Evolutionary conservation across 2,113 vertebrate species (phyloP).

Genomic region (Felis catus): F.catus_Fca126_mat1.0 CM031412.1:122680001-122680500

Average conservation of each 20-base stretch:
- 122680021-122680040: neutral
- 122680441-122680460: neutral
- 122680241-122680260: neutral
- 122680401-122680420: neutral
- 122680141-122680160: neutral
- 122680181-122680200: neutral
- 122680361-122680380: neutral
- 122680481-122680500: conserved; percentile 27
- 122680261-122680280: neutral
- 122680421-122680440: conserved; percentile 15
- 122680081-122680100: neutral
- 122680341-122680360: neutral
- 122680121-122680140: neutral
- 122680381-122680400: conserved; percentile 29
- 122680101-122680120: conserved; percentile 38
- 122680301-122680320: neutral
- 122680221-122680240: neutral
- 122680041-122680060: rapidly evolving
- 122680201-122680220: neutral
- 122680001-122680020: rapidly evolving
- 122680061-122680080: neutral
- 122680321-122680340: neutral
- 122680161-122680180: neutral
- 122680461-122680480: conserved; percentile 20
- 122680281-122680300: neutral